phyloP scores from a whole-genome alignment of 1,140 invertebrate species.

The Bombyx mandarina region DNA sequence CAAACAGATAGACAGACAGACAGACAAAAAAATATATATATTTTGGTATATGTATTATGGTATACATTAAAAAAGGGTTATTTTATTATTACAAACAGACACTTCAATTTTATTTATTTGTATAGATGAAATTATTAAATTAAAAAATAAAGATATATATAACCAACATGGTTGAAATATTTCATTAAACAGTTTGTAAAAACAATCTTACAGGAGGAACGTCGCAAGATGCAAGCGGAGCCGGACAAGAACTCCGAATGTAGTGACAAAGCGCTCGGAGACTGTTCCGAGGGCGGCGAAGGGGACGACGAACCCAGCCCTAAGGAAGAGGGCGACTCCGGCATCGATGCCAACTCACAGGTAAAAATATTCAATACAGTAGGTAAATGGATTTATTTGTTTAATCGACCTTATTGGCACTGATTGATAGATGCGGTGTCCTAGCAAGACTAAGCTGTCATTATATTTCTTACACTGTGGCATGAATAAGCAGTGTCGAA shows the following conservation, averaged over 20 bases:
- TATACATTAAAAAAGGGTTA: too few species aligned
- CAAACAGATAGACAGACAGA: too few species aligned
- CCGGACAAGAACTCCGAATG: conserved; percentile 84
- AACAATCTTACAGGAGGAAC: conserved; percentile 45
- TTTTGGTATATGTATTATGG: too few species aligned
- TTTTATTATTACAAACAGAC: too few species aligned
- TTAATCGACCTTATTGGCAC: too few species aligned
- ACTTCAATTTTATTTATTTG: too few species aligned
- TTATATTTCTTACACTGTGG: too few species aligned
- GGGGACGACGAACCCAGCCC: conserved; percentile 71
- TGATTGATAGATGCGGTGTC: too few species aligned
- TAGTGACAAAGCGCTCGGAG: conserved; percentile 78
- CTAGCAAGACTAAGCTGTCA: too few species aligned
- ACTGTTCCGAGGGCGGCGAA: conserved; percentile 76
- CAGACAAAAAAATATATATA: too few species aligned
- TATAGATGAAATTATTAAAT: background rate
- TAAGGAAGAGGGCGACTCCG: conserved; percentile 88
- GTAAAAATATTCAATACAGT: conserved; percentile 14
- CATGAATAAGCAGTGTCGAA: too few species aligned
- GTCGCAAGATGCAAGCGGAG: conserved; percentile 76
- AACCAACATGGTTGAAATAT: background rate
- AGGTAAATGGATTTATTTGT: too few species aligned
- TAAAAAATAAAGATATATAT: background rate
- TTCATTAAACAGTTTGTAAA: background rate
- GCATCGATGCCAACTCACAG: conserved; percentile 87